Percentiles rank a stretch among this genome's conserved stretches.
phyloP scores from a whole-genome alignment of 2,797 vertebrate species.

The Enteromius anoplus region DNA sequence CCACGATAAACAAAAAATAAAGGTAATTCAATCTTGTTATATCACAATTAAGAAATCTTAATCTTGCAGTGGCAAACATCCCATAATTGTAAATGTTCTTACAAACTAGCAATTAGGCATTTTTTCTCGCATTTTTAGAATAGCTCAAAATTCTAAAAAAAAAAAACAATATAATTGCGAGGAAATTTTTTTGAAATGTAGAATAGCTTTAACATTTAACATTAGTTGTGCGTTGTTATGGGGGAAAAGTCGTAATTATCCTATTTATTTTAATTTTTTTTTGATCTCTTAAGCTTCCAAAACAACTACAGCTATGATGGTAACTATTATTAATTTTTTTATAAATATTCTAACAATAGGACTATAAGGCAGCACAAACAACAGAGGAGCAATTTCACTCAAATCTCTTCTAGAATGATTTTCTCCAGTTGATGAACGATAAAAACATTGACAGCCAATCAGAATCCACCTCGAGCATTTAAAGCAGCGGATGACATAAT shows the following conservation, averaged over 20 bases:
- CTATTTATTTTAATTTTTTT: too few relatives aligned
- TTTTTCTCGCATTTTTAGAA: too few relatives aligned
- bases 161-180: not conserved
- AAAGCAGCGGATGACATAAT: not conserved
- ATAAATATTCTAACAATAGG: too few relatives aligned
- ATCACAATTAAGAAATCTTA: too few relatives aligned
- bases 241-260: too few relatives aligned
- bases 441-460: not conserved
- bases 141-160: not conserved
- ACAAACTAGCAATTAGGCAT: too few relatives aligned
- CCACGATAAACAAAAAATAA: too few relatives aligned
- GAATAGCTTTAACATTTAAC: not conserved
- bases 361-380: not conserved
- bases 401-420: not conserved
- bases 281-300: not conserved
- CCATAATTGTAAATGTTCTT: too few relatives aligned
- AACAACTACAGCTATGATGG: not conserved
- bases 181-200: too few relatives aligned
- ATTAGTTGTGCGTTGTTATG: not conserved
- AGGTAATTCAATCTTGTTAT: too few relatives aligned
- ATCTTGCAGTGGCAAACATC: not conserved
- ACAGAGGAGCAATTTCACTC: not conserved
- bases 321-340: too few relatives aligned
- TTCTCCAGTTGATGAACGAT: not conserved
- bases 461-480: not conserved